Base-by-base conservation (phyloP, 2,888 invertebrate genomes). In the Drosophila quinaria region DNA sequence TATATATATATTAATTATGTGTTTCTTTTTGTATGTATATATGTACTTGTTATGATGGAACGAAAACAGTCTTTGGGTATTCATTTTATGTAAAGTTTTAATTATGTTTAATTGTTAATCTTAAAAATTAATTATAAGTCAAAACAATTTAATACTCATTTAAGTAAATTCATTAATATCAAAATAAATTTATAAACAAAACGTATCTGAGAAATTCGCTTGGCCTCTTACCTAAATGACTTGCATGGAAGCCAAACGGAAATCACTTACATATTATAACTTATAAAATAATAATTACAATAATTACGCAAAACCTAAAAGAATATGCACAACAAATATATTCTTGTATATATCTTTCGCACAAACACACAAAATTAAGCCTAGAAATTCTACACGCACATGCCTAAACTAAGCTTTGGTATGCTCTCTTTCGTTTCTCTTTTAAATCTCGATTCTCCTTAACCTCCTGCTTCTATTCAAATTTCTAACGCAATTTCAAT, bases 21-120 rank as follows among this genome's bases (percentile, higher is more conserved):
- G 59, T 58, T 67, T 65, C 64, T 66, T 55, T 67, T 65, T 84
- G 72, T 81, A 52, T 87, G 60, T 79, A 70, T 81, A 67, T 84
- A 79, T 86, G 80, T 89, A 80, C 71, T 80, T 88, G 89, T 91
- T 90, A 90, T 91, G 91, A 92, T 92, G 92, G 91, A 93, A 93
- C 93, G 92, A 92, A 93, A 93, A 93, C 93, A 93, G 93, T 93
- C 93, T 93, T 93, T 93, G 92, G 92, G 92, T 92, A 92, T 90
- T 91, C 87, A 90, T 92, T 91, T 58, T 88, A 78, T 88, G 60
- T 84, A 79, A 80, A 67, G 44, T 71, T 88, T 86, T 80, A 80
- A 77, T 83, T 77, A 64, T 58, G 44, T 66, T 66, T 66, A 61
- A 70, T 50, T 64, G 46, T 69, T 61, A 66, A 58, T 62, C 83